Evolutionary conservation across 2,888 invertebrate species (phyloP).

Genomic region (Cataglyphis albicans): DNA sequence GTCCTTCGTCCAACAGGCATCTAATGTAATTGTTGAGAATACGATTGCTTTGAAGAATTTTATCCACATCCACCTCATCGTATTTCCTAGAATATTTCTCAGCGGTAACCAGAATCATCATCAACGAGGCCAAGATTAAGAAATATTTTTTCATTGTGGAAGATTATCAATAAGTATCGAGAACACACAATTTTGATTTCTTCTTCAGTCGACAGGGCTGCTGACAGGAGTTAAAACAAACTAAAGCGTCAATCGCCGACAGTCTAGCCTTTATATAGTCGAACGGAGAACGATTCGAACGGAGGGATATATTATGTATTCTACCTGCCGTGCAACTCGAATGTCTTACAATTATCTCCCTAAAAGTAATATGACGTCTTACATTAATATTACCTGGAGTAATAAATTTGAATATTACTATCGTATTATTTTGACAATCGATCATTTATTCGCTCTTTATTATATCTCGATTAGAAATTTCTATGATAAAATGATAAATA

Average conservation of each 20-base stretch:
- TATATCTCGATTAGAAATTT: background rate
- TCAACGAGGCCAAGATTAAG: conserved; percentile 70
- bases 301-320: conserved; percentile 4
- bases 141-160: conserved; percentile 70
- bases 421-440: background rate
- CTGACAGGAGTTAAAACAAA: conserved; percentile 40
- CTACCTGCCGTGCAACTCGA: background rate
- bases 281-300: conserved; percentile 32
- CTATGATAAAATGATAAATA: background rate
- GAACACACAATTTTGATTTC: conserved; percentile 5
- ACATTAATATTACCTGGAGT: background rate
- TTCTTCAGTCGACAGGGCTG: conserved; percentile 2
- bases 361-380: background rate
- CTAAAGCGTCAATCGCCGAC: conserved; percentile 18
- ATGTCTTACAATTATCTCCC: background rate
- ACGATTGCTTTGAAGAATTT: conserved; percentile 87
- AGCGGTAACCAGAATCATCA: conserved; percentile 70
- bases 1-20: conserved; percentile 88
- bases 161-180: conserved; percentile 17
- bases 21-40: conserved; percentile 89
- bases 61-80: conserved; percentile 88
- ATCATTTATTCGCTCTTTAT: background rate
- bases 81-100: conserved; percentile 87
- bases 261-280: conserved; percentile 60
- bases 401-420: background rate